A percentile compares a stretch with the other conserved stretches of the same genome.
Conservation (phyloP, 1,140 invertebrate species). For the Eurosta solidaginis region DNA sequence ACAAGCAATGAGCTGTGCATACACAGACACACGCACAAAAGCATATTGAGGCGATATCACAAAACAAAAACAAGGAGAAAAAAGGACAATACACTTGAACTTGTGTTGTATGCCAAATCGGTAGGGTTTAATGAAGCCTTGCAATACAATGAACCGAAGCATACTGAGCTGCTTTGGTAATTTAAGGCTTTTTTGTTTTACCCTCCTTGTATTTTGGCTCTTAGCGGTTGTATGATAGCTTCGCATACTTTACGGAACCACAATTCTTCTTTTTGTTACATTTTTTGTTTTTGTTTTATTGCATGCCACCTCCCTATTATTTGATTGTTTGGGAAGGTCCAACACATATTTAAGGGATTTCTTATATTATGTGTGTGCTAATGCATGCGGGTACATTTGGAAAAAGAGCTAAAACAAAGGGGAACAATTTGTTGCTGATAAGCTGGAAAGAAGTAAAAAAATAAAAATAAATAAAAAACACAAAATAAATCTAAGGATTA, state of each 20-base stretch:
- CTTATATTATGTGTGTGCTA: background rate
- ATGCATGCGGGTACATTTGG: background rate
- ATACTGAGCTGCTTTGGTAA: background rate
- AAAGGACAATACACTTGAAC: constrained; percentile 3
- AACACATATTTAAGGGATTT: constrained; percentile 17
- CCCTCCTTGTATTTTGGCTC: background rate
- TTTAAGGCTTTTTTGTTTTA: background rate
- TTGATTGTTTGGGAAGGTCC: background rate
- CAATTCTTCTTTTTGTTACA: constrained; percentile 7
- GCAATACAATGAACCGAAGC: background rate
- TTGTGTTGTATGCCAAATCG: background rate
- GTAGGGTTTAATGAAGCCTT: background rate
- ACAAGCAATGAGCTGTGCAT: background rate
- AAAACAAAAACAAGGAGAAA: background rate
- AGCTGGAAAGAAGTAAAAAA: background rate
- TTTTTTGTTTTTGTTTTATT: background rate
- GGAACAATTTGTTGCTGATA: background rate
- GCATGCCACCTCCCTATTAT: background rate
- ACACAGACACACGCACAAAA: background rate
- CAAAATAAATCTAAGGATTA: too few species aligned
- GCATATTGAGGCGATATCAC: background rate
- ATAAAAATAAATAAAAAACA: too few species aligned
- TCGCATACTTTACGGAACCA: background rate
- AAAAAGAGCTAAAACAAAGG: background rate
- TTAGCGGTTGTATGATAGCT: background rate